These are phyloP conservation scores for Channa maculata DNA, from an alignment of 2,113 vertebrate species.

Conservation along the genomic window DNA sequence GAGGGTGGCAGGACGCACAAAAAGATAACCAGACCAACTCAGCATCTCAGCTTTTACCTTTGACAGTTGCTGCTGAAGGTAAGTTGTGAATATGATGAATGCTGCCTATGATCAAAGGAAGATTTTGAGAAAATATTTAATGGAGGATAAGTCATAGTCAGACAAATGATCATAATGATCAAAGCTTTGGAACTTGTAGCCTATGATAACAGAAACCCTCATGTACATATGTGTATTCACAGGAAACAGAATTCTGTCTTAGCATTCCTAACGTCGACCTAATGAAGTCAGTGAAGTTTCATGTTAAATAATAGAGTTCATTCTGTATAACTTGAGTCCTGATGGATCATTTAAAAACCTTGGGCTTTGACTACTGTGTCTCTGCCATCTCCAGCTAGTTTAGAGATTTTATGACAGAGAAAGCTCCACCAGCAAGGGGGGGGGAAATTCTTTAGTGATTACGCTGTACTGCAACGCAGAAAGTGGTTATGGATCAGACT, in stretches of 20 bases:
- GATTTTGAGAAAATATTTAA: background rate
- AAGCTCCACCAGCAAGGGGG: background rate
- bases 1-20: slow-evolving; percentile 38
- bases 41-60: slow-evolving; percentile 20
- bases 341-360: background rate
- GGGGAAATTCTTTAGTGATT: slow-evolving; percentile 45
- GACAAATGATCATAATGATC: too few species aligned
- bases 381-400: too few species aligned
- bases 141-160: background rate
- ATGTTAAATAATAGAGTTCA: background rate
- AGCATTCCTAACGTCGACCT: background rate
- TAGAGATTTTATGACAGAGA: slow-evolving; percentile 23
- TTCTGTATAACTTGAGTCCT: background rate
- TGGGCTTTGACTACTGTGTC: too few species aligned
- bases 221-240: too few species aligned
- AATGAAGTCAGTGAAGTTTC: background rate
- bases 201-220: too few species aligned
- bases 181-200: too few species aligned
- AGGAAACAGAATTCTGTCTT: background rate
- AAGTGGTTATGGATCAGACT: too few species aligned
- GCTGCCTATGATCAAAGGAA: background rate
- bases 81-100: slow-evolving; percentile 35
- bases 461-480: background rate
- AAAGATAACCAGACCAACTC: slow-evolving; percentile 34
- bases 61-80: slow-evolving; percentile 52